Base-by-base conservation (phyloP, 53 echinoderm and acorn worm species). In the Paelopatides confundens region DNA sequence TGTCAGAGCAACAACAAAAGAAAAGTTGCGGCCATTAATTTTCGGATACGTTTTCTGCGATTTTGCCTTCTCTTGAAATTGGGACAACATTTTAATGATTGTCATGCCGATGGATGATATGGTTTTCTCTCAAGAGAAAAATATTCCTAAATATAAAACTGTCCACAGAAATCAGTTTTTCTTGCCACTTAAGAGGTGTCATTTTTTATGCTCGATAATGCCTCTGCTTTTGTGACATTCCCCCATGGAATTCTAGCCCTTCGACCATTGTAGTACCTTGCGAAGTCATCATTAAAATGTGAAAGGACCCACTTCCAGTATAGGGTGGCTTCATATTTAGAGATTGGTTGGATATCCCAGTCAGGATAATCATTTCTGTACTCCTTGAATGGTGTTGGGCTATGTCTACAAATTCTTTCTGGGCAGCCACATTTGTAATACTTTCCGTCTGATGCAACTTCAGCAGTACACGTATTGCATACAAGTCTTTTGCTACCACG, bases 291-390 rank as follows among this genome's bases (percentile, higher is more conserved):
- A 28, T 81, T 81, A 17, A 81, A 81, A 12, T 31, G 30, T 2
- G 2, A 8, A 9, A 81, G 37, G 0, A 81, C n/a, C n/a, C n/a
- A n/a, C n/a, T n/a, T n/a, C n/a, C n/a, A n/a, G n/a, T n/a, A n/a
- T n/a, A n/a, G n/a, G 52, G 71, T 71, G 5, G 71, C 71, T 36
- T 71, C 71, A 24, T 71, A 71, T 34, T 71, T 15, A 31, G 71
- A 35, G 71, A 71, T 71, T 2, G 71, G 71, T 71, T 39, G 32
- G 35, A 71, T 71, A 3, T 71, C 71, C 71, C 71, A 71, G 24
- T 71, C 71, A 24, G 71, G 71, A 39, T 37, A 71, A 36, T 71
- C 71, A 18, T 33, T 11, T n/a, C 35, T 71, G 71, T 71, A 71
- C 8, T 71, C 2, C 34, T 71, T 71, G 38, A 18, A 71, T 2